Conservation (phyloP, 1,140 invertebrate genomes). For the Drosophila aff. region DNA sequence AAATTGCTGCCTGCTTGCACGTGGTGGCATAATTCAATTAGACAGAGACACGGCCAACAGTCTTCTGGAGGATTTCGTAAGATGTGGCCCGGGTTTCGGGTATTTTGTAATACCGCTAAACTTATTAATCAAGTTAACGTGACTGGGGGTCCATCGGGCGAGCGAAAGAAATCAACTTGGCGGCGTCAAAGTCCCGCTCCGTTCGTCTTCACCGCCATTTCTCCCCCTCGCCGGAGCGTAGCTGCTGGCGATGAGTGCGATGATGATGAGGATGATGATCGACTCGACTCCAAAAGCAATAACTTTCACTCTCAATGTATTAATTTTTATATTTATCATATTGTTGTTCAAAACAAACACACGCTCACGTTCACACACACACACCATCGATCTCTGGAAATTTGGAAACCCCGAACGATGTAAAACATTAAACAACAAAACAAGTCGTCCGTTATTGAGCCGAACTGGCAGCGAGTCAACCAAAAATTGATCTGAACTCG, state of each 20-base stretch:
- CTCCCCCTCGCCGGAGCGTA: conserved; percentile 10
- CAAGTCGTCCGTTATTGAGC: conserved; percentile 72
- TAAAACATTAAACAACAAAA: conserved; percentile 59
- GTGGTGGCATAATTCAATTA: conserved; percentile 40
- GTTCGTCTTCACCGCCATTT: conserved; percentile 46
- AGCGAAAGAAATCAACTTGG: conserved; percentile 68
- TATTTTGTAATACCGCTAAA: conserved; percentile 74
- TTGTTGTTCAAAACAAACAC: conserved; percentile 73
- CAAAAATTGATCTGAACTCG: conserved; percentile 83
- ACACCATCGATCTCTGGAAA: conserved; percentile 48
- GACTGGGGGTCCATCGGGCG: conserved; percentile 51
- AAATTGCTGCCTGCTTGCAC: not conserved
- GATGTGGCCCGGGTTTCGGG: conserved; percentile 45
- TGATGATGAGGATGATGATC: conserved; percentile 58
- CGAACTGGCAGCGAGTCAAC: conserved; percentile 67
- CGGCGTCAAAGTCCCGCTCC: conserved; percentile 34
- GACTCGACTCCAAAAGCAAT: conserved; percentile 72
- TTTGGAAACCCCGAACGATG: conserved; percentile 50
- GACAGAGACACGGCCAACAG: conserved; percentile 7
- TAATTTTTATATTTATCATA: conserved; percentile 84
- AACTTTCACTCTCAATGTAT: conserved; percentile 85
- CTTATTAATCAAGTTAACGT: conserved; percentile 79
- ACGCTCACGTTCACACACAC: conserved; percentile 32
- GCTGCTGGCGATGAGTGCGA: conserved; percentile 42
- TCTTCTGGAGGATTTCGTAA: conserved; percentile 56